Conservation (phyloP, 1,140 invertebrate species). For the Drosophila malerkotliana region DNA sequence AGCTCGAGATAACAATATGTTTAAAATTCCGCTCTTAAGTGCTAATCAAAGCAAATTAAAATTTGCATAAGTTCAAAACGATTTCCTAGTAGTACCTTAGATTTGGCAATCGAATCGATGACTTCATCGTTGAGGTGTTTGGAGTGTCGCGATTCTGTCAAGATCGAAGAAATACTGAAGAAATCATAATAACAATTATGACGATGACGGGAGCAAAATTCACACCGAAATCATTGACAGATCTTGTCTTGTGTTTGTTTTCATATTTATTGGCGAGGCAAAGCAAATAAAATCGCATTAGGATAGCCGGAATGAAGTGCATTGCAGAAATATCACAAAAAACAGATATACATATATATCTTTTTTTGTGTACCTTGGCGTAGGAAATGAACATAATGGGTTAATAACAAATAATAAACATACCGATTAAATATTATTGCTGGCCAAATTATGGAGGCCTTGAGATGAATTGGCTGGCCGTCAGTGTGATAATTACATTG, state of each 20-base stretch:
- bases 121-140: constrained; percentile 50
- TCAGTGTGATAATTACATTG: constrained; percentile 60
- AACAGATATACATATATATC: background rate
- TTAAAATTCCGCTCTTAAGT: constrained; percentile 43
- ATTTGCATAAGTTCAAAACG: constrained; percentile 37
- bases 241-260: constrained; percentile 38
- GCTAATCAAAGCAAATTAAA: constrained; percentile 44
- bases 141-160: constrained; percentile 37
- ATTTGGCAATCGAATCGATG: constrained; percentile 2
- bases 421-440: constrained; percentile 58
- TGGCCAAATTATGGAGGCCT: constrained; percentile 62
- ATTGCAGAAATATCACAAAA: constrained; percentile 10
- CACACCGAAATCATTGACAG: constrained; percentile 30
- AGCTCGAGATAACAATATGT: background rate
- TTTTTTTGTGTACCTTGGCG: constrained; percentile 1
- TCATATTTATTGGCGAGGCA: constrained; percentile 51
- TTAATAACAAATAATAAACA: constrained; percentile 63
- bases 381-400: constrained; percentile 54
- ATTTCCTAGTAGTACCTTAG: constrained; percentile 48
- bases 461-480: constrained; percentile 62
- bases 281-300: constrained; percentile 67
- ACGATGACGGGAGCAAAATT: constrained; percentile 18
- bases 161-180: constrained; percentile 26
- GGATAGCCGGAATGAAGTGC: constrained; percentile 33
- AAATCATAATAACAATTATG: constrained; percentile 42